These are phyloP conservation scores for Euspilapteryx auroguttella DNA, from an alignment of 2,888 invertebrate species.

Conservation along the genomic window DNA sequence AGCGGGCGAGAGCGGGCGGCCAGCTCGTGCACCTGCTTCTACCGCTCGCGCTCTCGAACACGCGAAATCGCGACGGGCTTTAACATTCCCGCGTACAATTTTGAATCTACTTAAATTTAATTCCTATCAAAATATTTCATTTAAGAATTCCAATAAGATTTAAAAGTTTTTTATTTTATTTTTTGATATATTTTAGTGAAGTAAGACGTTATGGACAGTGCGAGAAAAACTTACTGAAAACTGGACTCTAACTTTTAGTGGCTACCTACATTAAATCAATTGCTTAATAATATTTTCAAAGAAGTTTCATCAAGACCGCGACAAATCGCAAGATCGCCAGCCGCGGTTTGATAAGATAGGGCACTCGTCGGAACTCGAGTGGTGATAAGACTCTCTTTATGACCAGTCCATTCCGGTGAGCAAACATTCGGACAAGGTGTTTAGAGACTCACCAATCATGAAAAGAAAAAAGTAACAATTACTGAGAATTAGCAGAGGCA, in stretches of 20 bases:
- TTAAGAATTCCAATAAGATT: conserved; percentile 2
- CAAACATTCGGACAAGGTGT: conserved; percentile 25
- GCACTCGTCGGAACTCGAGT: conserved; percentile 43
- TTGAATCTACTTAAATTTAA: too few relatives aligned
- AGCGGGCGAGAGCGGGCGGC: conserved; percentile 61
- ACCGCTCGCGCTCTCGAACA: conserved; percentile 15
- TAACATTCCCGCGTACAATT: conserved; percentile 34
- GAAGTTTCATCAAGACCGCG: conserved; percentile 24
- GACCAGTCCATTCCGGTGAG: conserved; percentile 35
- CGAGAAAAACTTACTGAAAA: not conserved
- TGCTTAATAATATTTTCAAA: too few relatives aligned
- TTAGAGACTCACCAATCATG: conserved; percentile 30
- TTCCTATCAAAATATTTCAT: too few relatives aligned
- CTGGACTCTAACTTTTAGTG: too few relatives aligned
- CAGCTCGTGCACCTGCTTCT: conserved; percentile 52
- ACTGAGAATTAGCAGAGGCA: too few relatives aligned
- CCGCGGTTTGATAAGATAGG: conserved; percentile 49
- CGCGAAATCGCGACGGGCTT: not conserved
- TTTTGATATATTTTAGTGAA: not conserved
- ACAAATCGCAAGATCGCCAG: conserved; percentile 37
- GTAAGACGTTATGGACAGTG: conserved; percentile 2
- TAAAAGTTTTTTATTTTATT: not conserved
- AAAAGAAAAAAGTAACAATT: conserved; percentile 49
- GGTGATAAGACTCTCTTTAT: conserved; percentile 41
- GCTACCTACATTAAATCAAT: too few relatives aligned